Base-by-base conservation (phyloP, 2,113 vertebrate genomes). In the Osmerus mordax region DNA sequence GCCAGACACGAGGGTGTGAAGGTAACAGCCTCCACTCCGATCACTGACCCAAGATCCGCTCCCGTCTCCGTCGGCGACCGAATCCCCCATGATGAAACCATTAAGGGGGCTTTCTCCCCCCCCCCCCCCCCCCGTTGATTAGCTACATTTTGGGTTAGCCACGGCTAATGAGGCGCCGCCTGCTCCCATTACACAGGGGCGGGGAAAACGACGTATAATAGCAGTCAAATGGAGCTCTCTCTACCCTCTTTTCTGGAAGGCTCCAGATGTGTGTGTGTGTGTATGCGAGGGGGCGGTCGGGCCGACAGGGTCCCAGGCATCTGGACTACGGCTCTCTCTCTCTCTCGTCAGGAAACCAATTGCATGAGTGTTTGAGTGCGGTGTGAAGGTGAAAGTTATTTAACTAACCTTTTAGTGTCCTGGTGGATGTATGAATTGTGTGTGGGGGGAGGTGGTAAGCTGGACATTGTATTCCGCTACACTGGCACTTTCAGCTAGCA, bases 141-240 rank as follows among this genome's bases (percentile, higher is more conserved):
- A 72, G 65, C 69, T 76, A 58, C 60, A 77, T 70, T 41, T 56
- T 70, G 64, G 47, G 25, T 75, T 63, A 79, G 73, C 29, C 64
- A 59, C 25, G 64, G 64, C 64, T 71, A 64, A 71, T 75, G 69
- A 71, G 65, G 65, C 68, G 60, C 36, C 8, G 32, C 67, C 23
- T 7, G 32, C 67, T 23, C 36, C 59, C 53, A 71, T 75, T 64
- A 61, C 13, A 54, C 71, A 62, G 19, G 29, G 67, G 21, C 7
- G 52, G 21, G 21, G 52, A 28, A 12, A 23, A 25, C 13, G 66
- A 53, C 19, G 66, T 18, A 9, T 11, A 32, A 15, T n/a, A 2
- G 69, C 14, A n/a, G n/a, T n/a, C 9, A 12, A 47, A 47, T 9
- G 29, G 28, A 4, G 32, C 19, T 21, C 51, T 68, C 55, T 11